phyloP scores from a whole-genome alignment of 2,113 vertebrate genomes.

The Sebastes fasciatus region DNA sequence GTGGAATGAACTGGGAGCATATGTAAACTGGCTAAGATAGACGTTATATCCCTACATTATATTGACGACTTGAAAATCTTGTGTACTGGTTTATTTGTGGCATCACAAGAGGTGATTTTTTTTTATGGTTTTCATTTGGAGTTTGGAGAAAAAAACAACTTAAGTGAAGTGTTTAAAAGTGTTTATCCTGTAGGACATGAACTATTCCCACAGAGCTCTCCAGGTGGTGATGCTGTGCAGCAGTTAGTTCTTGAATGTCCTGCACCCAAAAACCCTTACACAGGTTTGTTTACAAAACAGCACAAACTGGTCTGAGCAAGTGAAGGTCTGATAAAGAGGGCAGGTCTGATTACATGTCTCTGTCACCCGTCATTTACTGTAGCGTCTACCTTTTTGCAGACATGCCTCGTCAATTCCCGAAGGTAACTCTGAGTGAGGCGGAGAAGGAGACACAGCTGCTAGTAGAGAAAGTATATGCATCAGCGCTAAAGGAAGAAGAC shows the following conservation, averaged over 20 bases:
- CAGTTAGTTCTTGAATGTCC: constrained; percentile 2
- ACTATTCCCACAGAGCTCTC: constrained; percentile 16
- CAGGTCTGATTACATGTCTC: background rate
- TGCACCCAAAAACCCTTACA: background rate
- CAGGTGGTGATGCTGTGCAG: constrained; percentile 30
- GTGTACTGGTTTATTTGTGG: background rate
- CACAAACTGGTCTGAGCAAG: constrained; percentile 10
- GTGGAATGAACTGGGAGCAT: background rate
- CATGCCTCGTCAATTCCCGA: constrained; percentile 94
- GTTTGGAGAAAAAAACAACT: background rate
- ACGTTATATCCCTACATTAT: background rate
- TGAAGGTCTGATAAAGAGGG: background rate
- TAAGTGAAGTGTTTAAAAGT: background rate
- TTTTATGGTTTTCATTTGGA: background rate
- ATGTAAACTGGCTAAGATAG: background rate
- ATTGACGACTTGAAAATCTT: background rate
- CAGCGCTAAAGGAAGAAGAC: constrained; percentile 93
- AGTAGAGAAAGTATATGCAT: constrained; percentile 93
- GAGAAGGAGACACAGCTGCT: constrained; percentile 90
- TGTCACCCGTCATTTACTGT: constrained; percentile 6
- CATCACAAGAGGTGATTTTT: background rate
- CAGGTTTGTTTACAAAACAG: constrained; percentile 63
- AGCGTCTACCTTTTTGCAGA: constrained; percentile 52
- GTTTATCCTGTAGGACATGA: background rate
- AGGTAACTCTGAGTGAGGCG: constrained; percentile 89